A percentile compares a stretch with the other conserved stretches of the same genome.
Evolutionary conservation across 2,888 invertebrate species (phyloP).

Genomic region (Sphecodes monilicornis): DNA sequence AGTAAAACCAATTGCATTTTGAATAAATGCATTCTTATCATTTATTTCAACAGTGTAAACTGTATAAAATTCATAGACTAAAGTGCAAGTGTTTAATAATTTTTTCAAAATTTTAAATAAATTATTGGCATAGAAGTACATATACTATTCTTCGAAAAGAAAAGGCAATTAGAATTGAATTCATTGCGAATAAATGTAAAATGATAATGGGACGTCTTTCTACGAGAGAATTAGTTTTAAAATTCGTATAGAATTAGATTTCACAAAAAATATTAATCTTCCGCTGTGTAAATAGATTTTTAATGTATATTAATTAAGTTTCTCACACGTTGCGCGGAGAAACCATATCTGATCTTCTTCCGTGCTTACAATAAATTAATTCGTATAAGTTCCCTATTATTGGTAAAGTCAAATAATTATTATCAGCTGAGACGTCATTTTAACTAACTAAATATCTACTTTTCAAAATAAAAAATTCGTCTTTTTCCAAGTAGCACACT

Average conservation of each 20-base stretch:
- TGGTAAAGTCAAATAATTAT: neutral
- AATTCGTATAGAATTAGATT: neutral
- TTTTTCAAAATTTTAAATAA: neutral
- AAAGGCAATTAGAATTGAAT: neutral
- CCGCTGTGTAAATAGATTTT: neutral
- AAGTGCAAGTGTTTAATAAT: neutral
- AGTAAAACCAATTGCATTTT: too few relatives aligned
- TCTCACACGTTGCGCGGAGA: neutral
- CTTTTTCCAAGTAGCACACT: neutral
- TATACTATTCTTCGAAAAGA: neutral
- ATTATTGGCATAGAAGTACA: neutral
- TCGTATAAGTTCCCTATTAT: neutral
- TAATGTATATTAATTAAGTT: neutral
- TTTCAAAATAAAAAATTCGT: neutral
- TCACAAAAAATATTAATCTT: neutral
- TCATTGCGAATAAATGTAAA: neutral
- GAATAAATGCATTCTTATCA: too few relatives aligned
- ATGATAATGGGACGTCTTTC: neutral
- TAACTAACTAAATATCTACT: neutral
- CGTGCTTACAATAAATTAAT: neutral
- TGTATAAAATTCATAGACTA: too few relatives aligned
- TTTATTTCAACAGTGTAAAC: too few relatives aligned
- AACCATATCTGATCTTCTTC: too few relatives aligned
- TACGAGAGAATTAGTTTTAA: neutral
- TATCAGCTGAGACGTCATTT: neutral